Evolutionary conservation across 2,113 vertebrate species (phyloP).

Genomic region (Tachysurus vachellii): DNA sequence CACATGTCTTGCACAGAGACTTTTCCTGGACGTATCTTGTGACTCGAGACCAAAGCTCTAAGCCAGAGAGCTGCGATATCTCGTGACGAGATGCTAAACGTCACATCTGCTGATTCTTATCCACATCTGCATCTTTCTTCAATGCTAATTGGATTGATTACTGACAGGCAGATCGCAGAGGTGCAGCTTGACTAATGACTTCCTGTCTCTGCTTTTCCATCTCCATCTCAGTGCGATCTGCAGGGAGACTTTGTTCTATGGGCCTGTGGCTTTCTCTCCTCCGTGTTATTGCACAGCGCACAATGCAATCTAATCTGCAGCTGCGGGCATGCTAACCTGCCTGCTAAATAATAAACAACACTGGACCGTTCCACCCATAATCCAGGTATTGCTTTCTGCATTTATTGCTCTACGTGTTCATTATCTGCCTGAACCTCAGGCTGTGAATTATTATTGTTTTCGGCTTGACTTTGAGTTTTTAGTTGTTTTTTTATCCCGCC

Average conservation of each 20-base stretch:
- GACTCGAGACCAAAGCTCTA: background rate
- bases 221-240: conserved; percentile 58
- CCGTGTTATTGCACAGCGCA: conserved; percentile 69
- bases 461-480: conserved; percentile 27
- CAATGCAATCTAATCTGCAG: conserved; percentile 76
- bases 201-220: conserved; percentile 67
- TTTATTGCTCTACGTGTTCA: conserved; percentile 79
- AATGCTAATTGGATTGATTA: conserved; percentile 64
- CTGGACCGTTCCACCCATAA: conserved; percentile 73
- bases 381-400: conserved; percentile 76
- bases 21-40: background rate
- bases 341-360: conserved; percentile 79
- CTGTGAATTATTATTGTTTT: conserved; percentile 68
- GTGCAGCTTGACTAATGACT: conserved; percentile 70
- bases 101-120: conserved; percentile 53
- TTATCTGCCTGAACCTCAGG: conserved; percentile 71
- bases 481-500: background rate
- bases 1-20: background rate
- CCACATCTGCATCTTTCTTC: conserved; percentile 46
- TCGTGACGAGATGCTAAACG: background rate
- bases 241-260: conserved; percentile 50
- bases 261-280: conserved; percentile 69
- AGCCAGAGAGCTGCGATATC: background rate
- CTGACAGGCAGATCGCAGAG: conserved; percentile 65
- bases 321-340: conserved; percentile 72